These are phyloP conservation scores for Spicauda simplicius DNA, from an alignment of 2,888 invertebrate genomes.

Conservation along the genomic window DNA sequence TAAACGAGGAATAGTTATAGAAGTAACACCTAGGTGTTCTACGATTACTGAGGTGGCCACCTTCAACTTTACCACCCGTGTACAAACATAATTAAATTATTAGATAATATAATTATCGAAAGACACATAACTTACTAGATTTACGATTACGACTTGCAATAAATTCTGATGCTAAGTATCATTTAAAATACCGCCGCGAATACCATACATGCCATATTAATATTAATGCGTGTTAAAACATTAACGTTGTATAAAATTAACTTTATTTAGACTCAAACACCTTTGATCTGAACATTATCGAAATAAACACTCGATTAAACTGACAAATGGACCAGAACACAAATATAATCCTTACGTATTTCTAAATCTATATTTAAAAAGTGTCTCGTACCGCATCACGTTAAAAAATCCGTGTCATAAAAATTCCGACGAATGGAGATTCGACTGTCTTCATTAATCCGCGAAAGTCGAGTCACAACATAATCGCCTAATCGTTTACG, in stretches of 20 bases:
- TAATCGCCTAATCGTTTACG: slow-evolving; percentile 27
- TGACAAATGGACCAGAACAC: slow-evolving; percentile 5
- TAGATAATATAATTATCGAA: no score
- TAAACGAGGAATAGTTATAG: no score
- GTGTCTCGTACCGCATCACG: slow-evolving; percentile 16
- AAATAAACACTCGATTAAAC: slow-evolving; percentile 11
- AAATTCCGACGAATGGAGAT: slow-evolving; percentile 29
- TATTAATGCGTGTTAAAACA: background rate
- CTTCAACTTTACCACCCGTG: no score
- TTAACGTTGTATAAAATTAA: background rate
- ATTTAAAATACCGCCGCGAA: no score
- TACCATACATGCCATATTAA: background rate
- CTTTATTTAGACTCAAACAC: background rate
- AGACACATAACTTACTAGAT: no score
- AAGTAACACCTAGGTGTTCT: no score
- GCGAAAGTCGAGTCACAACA: slow-evolving; percentile 26
- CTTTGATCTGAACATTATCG: slow-evolving; percentile 1
- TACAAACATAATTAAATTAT: no score
- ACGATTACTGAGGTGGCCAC: no score
- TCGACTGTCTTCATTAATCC: slow-evolving; percentile 24
- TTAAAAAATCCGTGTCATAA: slow-evolving; percentile 14
- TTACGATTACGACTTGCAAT: no score
- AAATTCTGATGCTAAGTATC: no score
- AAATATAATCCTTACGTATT: background rate
- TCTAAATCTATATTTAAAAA: slow-evolving; percentile 3